phyloP scores from a whole-genome alignment of 2,113 vertebrate species.

The Trematocara stigmaticum region DNA sequence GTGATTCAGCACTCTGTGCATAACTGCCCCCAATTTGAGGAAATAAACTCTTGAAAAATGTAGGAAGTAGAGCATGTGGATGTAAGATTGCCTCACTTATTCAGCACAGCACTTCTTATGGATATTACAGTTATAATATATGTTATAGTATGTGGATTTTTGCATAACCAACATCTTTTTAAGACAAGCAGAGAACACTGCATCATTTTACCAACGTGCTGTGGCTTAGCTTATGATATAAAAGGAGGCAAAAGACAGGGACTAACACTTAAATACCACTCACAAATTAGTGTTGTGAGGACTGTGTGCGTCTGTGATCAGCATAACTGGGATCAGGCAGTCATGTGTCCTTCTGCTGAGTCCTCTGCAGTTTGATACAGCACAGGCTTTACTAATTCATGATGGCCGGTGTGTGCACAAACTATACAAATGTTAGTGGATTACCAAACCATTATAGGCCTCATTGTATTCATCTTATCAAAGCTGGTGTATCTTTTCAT shows the following conservation, averaged over 20 bases:
- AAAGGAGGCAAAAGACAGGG: background rate
- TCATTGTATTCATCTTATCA: background rate
- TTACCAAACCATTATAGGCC: background rate
- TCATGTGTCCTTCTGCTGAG: background rate
- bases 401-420: background rate
- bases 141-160: background rate
- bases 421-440: background rate
- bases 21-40: background rate
- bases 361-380: conserved; percentile 6
- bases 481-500: background rate
- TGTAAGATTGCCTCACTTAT: background rate
- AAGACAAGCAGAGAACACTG: background rate
- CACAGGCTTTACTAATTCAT: conserved; percentile 37
- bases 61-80: background rate
- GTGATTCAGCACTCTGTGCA: conserved; percentile 37
- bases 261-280: background rate
- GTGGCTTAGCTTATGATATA: background rate
- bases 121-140: background rate
- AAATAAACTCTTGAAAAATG: background rate
- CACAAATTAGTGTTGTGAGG: background rate
- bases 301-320: background rate
- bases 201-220: background rate
- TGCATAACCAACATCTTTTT: background rate
- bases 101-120: background rate
- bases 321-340: conserved; percentile 1